Percentiles rank a stretch among this genome's conserved stretches.
phyloP scores from a whole-genome alignment of 2,113 vertebrate genomes.

The Cathartes aura region DNA sequence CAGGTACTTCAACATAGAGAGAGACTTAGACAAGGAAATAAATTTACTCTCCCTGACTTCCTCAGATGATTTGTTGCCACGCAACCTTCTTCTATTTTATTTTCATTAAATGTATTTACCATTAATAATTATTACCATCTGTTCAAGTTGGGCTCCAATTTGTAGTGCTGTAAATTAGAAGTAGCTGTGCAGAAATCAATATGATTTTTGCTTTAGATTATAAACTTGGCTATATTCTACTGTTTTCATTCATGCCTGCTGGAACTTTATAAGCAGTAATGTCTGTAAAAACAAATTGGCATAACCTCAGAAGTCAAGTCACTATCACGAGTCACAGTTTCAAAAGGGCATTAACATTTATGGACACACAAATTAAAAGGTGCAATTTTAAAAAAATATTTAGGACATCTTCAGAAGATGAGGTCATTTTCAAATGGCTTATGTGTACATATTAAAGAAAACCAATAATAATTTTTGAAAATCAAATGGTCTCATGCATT shows the following conservation, averaged over 20 bases:
- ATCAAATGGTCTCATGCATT: not conserved
- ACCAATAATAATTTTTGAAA: not conserved
- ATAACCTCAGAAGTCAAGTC: not conserved
- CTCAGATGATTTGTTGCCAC: constrained; percentile 27
- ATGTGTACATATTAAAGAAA: not conserved
- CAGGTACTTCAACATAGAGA: not conserved
- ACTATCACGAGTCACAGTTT: not conserved
- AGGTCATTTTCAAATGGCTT: not conserved
- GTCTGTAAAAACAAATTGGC: not conserved
- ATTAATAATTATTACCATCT: constrained; percentile 33
- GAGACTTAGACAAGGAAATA: not conserved
- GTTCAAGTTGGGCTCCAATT: not conserved
- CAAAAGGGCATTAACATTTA: not conserved
- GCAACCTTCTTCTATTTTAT: not conserved
- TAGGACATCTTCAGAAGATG: not conserved
- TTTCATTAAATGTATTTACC: not conserved
- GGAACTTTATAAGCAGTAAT: not conserved
- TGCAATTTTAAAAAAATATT: not conserved
- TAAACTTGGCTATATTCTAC: not conserved
- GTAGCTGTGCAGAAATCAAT: not conserved
- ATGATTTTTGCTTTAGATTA: not conserved
- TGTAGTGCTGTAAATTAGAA: constrained; percentile 10
- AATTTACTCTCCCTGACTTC: not conserved
- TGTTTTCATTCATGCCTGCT: not conserved
- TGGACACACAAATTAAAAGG: not conserved